Conservation (phyloP, 2,797 vertebrate genomes). For the Helostoma temminkii region DNA sequence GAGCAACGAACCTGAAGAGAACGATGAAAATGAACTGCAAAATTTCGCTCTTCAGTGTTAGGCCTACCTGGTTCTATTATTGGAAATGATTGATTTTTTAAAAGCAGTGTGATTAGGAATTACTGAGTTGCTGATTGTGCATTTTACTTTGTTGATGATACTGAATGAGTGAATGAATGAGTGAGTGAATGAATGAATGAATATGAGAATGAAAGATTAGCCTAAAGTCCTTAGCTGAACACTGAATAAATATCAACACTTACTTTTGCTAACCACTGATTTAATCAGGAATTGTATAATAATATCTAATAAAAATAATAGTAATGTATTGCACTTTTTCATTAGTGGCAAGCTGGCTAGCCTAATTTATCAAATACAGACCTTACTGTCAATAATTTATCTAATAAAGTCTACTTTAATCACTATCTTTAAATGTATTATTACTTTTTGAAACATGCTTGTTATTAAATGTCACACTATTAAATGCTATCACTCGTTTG, state of each 20-base stretch:
- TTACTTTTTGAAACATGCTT: too few relatives aligned
- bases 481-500: too few relatives aligned
- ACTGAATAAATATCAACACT: constrained; percentile 53
- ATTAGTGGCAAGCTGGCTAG: constrained; percentile 61
- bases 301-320: constrained; percentile 14
- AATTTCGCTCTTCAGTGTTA: constrained; percentile 24
- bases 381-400: constrained; percentile 46
- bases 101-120: constrained; percentile 4
- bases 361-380: constrained; percentile 48
- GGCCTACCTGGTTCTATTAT: background rate
- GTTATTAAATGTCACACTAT: too few relatives aligned
- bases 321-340: constrained; percentile 30
- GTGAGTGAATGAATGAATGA: too few relatives aligned
- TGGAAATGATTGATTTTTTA: constrained; percentile 41
- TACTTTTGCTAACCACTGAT: constrained; percentile 36
- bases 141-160: constrained; percentile 19
- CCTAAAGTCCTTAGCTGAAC: constrained; percentile 23
- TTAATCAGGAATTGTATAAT: constrained; percentile 17
- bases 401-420: constrained; percentile 38
- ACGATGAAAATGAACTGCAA: constrained; percentile 84
- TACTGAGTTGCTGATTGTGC: constrained; percentile 13
- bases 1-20: constrained; percentile 88
- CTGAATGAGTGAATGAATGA: constrained; percentile 32
- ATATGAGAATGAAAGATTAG: constrained; percentile 11
- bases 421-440: too few relatives aligned